Conservation (phyloP, 2,888 invertebrate species). For the Amphipoea lucens region DNA sequence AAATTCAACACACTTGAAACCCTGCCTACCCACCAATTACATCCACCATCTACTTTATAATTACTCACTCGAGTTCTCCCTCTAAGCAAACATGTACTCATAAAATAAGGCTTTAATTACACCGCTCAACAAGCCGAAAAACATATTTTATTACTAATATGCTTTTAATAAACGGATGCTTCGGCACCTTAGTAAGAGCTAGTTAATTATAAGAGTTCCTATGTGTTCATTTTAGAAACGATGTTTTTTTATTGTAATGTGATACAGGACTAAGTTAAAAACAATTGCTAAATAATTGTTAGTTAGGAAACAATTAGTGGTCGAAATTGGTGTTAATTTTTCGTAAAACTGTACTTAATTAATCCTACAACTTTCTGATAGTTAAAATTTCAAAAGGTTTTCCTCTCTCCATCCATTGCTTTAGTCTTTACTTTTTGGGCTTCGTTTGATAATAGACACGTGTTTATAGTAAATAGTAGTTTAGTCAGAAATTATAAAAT, state of each 20-base stretch:
- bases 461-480: background rate
- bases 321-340: background rate
- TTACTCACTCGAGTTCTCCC: constrained; percentile 50
- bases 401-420: too few species aligned
- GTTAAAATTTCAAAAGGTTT: too few species aligned
- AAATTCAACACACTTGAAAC: constrained; percentile 46
- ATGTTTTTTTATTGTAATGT: constrained; percentile 8
- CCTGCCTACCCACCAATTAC: constrained; percentile 46
- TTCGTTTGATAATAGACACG: background rate
- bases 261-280: constrained; percentile 51
- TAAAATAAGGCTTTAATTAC: constrained; percentile 62
- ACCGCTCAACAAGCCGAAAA: constrained; percentile 43
- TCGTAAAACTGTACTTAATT: background rate
- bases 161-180: constrained; percentile 62
- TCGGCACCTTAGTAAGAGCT: constrained; percentile 42
- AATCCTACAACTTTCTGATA: background rate
- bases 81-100: constrained; percentile 49
- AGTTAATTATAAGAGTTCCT: constrained; percentile 47
- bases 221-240: constrained; percentile 22
- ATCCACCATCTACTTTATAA: constrained; percentile 54
- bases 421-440: too few species aligned
- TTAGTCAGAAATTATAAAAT: constrained; percentile 13
- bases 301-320: constrained; percentile 25
- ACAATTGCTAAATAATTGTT: constrained; percentile 60
- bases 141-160: constrained; percentile 60